Percentiles rank a stretch among this genome's conserved stretches.
Conservation (phyloP, 2,888 invertebrate genomes). For the Brachynemurus nebulosus region DNA sequence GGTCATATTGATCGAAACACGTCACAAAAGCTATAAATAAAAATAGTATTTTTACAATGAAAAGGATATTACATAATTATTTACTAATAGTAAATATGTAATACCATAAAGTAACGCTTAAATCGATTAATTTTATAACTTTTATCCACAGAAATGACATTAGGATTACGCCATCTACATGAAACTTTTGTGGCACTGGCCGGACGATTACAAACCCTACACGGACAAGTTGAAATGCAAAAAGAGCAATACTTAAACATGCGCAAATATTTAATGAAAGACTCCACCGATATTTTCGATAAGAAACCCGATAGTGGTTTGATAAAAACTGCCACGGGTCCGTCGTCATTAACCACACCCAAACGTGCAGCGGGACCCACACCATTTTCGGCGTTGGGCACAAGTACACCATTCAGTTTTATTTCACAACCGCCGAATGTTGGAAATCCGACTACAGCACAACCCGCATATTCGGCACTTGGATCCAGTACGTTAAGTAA, state of each 20-base stretch:
- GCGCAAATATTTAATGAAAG: conserved; percentile 57
- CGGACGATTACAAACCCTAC: conserved; percentile 71
- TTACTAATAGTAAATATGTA: no score
- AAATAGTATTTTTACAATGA: no score
- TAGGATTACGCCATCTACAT: conserved; percentile 68
- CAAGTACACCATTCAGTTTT: conserved; percentile 22
- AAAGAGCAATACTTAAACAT: conserved; percentile 77
- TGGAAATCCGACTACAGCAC: no score
- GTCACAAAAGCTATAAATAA: no score
- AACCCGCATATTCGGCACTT: no score
- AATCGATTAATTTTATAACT: conserved; percentile 1
- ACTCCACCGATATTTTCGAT: conserved; percentile 13
- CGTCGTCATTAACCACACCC: conserved; percentile 16
- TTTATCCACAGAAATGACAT: conserved; percentile 49
- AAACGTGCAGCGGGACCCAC: conserved; percentile 46
- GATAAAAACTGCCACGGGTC: conserved; percentile 5
- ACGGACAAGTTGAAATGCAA: conserved; percentile 61
- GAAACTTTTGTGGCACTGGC: conserved; percentile 78
- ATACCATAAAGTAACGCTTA: no score
- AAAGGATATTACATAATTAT: no score
- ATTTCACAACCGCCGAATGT: conserved; percentile 29
- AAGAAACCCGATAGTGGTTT: not conserved
- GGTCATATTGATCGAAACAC: no score
- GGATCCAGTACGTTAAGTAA: no score
- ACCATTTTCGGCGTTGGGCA: conserved; percentile 35